Evolutionary conservation across 1,140 invertebrate genomes (phyloP).

Genomic region (Oryctes rhinoceros): DNA sequence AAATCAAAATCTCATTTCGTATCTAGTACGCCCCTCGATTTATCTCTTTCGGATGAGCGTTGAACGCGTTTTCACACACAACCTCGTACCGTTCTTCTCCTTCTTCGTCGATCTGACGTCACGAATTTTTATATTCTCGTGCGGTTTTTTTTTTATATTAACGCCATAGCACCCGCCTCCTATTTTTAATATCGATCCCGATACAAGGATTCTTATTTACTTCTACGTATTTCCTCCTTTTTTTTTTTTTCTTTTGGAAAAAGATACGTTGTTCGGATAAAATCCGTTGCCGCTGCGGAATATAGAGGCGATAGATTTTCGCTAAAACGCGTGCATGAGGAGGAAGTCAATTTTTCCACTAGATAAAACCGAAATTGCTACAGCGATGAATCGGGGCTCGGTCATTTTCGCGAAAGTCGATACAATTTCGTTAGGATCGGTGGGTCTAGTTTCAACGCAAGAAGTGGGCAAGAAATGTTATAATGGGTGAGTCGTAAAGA

Average conservation of each 20-base stretch:
- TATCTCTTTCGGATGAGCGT: slow-evolving; percentile 39
- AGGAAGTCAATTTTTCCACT: slow-evolving; percentile 9
- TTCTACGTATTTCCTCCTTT: background rate
- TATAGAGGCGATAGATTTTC: background rate
- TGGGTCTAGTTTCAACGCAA: too few relatives aligned
- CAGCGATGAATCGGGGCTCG: background rate
- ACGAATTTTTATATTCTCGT: slow-evolving; percentile 15
- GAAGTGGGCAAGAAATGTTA: too few relatives aligned
- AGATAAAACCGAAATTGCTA: slow-evolving; percentile 14
- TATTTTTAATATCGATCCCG: background rate
- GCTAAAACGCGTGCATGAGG: background rate
- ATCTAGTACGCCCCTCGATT: slow-evolving; percentile 45
- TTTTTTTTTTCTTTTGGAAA: background rate
- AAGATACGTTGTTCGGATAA: background rate
- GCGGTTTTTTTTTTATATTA: background rate
- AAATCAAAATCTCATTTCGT: slow-evolving; percentile 46
- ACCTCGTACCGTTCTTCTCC: background rate
- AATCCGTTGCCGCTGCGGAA: background rate
- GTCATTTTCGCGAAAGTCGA: background rate
- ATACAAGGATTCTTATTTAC: background rate
- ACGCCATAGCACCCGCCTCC: background rate
- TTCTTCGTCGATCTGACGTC: background rate
- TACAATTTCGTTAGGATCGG: background rate
- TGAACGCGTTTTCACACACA: slow-evolving; percentile 3
- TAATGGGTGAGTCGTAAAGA: too few relatives aligned